These are phyloP conservation scores for Corvus hawaiiensis DNA, from an alignment of 2,113 vertebrate species.

Conservation along the genomic window DNA sequence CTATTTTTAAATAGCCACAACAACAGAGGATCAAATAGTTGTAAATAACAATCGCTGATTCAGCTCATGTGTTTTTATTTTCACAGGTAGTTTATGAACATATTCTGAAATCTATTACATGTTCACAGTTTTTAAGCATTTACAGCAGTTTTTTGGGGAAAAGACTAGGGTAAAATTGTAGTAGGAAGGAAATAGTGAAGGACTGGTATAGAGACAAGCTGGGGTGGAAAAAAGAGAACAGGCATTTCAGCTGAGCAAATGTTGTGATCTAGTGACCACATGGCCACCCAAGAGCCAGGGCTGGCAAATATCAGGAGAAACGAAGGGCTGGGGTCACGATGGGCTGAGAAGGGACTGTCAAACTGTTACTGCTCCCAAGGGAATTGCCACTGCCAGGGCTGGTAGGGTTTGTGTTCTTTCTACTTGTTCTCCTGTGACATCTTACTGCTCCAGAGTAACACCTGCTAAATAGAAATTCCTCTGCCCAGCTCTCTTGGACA, in stretches of 20 bases:
- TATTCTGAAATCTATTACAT: not conserved
- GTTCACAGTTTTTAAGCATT: not conserved
- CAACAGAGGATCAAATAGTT: not conserved
- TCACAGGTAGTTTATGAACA: not conserved
- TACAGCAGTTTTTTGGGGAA: rapidly evolving
- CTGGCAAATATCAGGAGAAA: not conserved
- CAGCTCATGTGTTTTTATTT: not conserved
- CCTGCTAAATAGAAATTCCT: not conserved
- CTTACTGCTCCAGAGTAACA: not conserved
- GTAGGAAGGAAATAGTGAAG: not conserved
- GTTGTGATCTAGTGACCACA: not conserved
- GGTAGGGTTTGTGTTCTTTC: not conserved
- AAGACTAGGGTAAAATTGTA: not conserved
- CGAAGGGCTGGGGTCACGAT: not conserved
- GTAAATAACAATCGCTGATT: not conserved
- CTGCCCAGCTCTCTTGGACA: not conserved
- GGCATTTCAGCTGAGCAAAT: not conserved
- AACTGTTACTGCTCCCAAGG: rapidly evolving
- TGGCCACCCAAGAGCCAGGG: not conserved
- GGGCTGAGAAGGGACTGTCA: not conserved
- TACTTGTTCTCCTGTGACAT: not conserved
- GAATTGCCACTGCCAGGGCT: not conserved
- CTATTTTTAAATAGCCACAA: not conserved
- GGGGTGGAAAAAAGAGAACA: not conserved
- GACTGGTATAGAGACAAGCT: not conserved